phyloP scores from a whole-genome alignment of 1,140 invertebrate species.

The Pogonus chalceus region DNA sequence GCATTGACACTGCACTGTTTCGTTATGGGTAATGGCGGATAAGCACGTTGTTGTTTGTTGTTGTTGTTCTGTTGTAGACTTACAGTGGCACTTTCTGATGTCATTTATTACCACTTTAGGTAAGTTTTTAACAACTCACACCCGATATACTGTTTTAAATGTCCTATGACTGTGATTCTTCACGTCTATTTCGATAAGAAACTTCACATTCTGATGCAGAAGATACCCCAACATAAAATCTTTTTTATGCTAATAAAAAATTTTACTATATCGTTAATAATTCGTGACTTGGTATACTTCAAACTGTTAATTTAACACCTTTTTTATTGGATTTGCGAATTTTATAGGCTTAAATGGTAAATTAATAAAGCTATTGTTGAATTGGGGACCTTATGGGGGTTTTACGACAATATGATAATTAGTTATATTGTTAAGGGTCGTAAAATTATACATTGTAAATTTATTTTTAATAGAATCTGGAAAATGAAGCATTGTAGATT shows the following conservation, averaged over 20 bases:
- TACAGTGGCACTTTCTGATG: too few relatives aligned
- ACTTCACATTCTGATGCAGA: neutral
- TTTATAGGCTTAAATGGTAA: neutral
- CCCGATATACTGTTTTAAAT: neutral
- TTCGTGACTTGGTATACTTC: neutral
- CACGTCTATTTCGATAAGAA: neutral
- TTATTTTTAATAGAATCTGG: too few relatives aligned
- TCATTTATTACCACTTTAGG: neutral
- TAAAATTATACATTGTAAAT: too few relatives aligned
- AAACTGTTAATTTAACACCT: neutral
- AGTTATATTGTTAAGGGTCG: too few relatives aligned
- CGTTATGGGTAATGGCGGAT: too few relatives aligned
- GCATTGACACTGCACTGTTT: too few relatives aligned
- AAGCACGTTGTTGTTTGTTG: too few relatives aligned
- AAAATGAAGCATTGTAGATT: too few relatives aligned
- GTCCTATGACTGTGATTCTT: neutral
- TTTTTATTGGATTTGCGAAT: neutral
- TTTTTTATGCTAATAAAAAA: conserved; percentile 3
- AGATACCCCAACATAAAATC: neutral
- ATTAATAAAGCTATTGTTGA: too few relatives aligned
- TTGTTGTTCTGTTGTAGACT: too few relatives aligned
- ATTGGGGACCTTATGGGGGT: too few relatives aligned
- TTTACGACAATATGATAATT: too few relatives aligned
- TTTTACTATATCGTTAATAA: neutral
- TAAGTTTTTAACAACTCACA: neutral